Conservation (phyloP, 2,797 vertebrate species). For the Phrynocephalus vlangalii region DNA sequence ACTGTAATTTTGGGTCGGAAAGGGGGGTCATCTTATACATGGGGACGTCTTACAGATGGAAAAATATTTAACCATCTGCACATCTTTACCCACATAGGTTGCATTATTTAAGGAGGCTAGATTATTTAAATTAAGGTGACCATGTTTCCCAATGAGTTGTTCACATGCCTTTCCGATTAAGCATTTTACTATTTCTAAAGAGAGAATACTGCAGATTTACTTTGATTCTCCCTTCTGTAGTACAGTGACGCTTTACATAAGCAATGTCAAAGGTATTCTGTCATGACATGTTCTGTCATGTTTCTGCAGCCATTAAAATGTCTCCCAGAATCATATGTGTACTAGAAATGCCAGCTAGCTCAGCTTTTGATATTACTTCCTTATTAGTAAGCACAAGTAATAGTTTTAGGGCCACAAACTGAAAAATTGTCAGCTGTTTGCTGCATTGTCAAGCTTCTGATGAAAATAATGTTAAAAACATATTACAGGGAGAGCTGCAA, state of each 20-base stretch:
- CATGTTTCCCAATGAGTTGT: neutral
- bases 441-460: neutral
- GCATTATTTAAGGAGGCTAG: neutral
- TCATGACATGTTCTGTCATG: neutral
- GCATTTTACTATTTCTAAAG: neutral
- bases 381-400: neutral
- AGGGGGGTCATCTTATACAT: too few relatives aligned
- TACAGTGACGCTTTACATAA: too few relatives aligned
- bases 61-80: neutral
- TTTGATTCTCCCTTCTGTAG: neutral
- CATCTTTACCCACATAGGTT: neutral
- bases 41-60: too few relatives aligned
- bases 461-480: neutral
- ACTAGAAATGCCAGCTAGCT: neutral
- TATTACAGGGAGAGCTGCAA: too few relatives aligned
- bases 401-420: neutral
- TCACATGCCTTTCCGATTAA: neutral
- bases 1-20: too few relatives aligned
- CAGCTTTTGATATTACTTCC: neutral
- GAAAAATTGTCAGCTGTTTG: neutral
- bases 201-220: neutral
- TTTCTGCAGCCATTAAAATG: neutral
- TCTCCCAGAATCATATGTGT: neutral
- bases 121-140: neutral
- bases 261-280: too few relatives aligned